These are phyloP conservation scores for Anoplophora glabripennis DNA, from an alignment of 1,140 invertebrate species.

Conservation along the genomic window DNA sequence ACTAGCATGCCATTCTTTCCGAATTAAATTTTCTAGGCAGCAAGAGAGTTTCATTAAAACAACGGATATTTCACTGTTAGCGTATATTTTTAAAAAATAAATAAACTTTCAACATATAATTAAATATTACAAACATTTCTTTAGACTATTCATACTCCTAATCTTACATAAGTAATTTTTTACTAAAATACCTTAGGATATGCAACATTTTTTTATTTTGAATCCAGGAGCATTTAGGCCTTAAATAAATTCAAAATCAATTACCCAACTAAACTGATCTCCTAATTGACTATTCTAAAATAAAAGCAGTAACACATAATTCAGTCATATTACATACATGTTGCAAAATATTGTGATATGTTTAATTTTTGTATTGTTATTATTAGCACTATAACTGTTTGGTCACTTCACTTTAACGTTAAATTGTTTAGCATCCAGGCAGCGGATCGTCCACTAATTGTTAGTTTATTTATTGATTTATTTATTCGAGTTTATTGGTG, in stretches of 20 bases:
- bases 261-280: neutral
- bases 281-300: neutral
- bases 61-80: neutral
- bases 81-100: slow-evolving; percentile 10
- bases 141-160: neutral
- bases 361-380: slow-evolving; percentile 17
- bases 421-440: neutral
- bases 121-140: slow-evolving; percentile 3
- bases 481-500: neutral
- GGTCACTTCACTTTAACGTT: slow-evolving; percentile 15
- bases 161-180: neutral
- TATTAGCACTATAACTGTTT: slow-evolving; percentile 13
- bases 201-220: neutral
- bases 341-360: slow-evolving; percentile 16
- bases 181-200: slow-evolving; percentile 2
- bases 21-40: too few relatives aligned
- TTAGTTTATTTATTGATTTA: neutral
- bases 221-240: neutral
- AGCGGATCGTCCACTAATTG: neutral
- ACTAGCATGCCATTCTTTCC: too few relatives aligned
- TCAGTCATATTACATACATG: slow-evolving; percentile 6
- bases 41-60: too few relatives aligned
- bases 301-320: neutral
- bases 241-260: neutral
- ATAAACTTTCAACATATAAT: slow-evolving; percentile 9